Conservation (phyloP, 2,888 invertebrate species). For the Dermolepida albohirtum region DNA sequence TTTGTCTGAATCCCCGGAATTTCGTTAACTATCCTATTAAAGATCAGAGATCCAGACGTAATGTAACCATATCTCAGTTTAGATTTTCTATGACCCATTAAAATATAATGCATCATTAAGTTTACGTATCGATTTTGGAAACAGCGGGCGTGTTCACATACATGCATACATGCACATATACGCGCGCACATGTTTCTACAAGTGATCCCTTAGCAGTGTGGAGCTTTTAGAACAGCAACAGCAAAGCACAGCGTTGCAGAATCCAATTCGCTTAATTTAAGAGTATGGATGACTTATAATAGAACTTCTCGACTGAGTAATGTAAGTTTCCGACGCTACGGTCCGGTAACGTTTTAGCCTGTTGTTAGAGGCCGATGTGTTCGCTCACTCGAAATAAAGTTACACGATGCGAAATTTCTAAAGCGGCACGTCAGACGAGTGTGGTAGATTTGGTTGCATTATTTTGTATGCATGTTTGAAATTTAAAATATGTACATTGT, state of each 20-base stretch:
- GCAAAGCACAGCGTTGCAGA: conserved; percentile 21
- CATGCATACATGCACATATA: neutral
- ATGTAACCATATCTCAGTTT: conserved; percentile 36
- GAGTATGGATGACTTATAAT: conserved; percentile 58
- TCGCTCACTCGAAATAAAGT: conserved; percentile 27
- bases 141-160: too few relatives aligned
- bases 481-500: too few relatives aligned
- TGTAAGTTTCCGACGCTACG: conserved; percentile 54
- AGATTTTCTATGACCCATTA: conserved; percentile 54
- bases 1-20: conserved; percentile 13
- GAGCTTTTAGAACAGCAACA: conserved; percentile 24
- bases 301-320: conserved; percentile 58
- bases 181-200: neutral
- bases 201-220: neutral
- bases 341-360: conserved; percentile 47
- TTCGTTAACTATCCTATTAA: conserved; percentile 40
- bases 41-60: conserved; percentile 41
- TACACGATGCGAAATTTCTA: conserved; percentile 32
- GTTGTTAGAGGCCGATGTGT: conserved; percentile 25
- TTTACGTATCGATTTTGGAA: conserved; percentile 52
- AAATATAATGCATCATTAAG: conserved; percentile 59
- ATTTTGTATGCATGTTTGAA: conserved; percentile 1
- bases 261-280: conserved; percentile 58
- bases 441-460: neutral
- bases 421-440: neutral